A percentile compares a stretch with the other conserved stretches of the same genome.
Conservation (phyloP, 2,113 vertebrate species). For the Leptobrachium ailaonicum region DNA sequence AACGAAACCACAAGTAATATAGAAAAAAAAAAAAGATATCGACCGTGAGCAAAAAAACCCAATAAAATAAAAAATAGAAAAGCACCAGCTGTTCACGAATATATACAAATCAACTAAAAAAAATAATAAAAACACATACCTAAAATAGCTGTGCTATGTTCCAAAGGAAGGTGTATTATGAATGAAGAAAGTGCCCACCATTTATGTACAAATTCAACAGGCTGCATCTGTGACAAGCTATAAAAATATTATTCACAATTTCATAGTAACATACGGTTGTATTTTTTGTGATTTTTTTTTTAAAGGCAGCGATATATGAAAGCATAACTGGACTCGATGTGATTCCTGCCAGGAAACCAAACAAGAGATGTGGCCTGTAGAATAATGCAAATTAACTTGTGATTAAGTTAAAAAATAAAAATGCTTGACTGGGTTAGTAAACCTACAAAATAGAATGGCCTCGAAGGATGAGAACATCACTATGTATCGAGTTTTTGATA, state of each 20-base stretch:
- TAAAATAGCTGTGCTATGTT: slow-evolving; percentile 60
- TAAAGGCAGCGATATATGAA: slow-evolving; percentile 81
- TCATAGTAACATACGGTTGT: slow-evolving; percentile 86
- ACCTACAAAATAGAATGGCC: too few species aligned
- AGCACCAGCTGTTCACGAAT: slow-evolving; percentile 84
- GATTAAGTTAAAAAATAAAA: too few species aligned
- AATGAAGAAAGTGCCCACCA: slow-evolving; percentile 72
- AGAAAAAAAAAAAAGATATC: slow-evolving; percentile 68
- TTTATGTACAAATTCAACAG: slow-evolving; percentile 89
- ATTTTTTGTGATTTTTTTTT: slow-evolving; percentile 60
- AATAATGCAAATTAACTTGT: not conserved
- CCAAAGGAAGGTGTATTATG: slow-evolving; percentile 72
- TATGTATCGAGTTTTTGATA: too few species aligned
- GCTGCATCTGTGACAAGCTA: slow-evolving; percentile 85
- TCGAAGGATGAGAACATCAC: too few species aligned
- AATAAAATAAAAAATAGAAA: slow-evolving; percentile 52
- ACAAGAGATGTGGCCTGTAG: not conserved
- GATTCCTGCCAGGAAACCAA: not conserved
- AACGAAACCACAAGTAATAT: slow-evolving; percentile 77
- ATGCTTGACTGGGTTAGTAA: too few species aligned
- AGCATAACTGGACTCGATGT: slow-evolving; percentile 60
- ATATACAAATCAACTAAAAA: slow-evolving; percentile 83
- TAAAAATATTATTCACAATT: slow-evolving; percentile 99
- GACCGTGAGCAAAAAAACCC: slow-evolving; percentile 44
- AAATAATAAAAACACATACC: slow-evolving; percentile 57